Evolutionary conservation across 2,113 vertebrate genomes (phyloP), one percentile per base, ranked within the genome.

Genomic region (Pangasianodon gigas): DNA sequence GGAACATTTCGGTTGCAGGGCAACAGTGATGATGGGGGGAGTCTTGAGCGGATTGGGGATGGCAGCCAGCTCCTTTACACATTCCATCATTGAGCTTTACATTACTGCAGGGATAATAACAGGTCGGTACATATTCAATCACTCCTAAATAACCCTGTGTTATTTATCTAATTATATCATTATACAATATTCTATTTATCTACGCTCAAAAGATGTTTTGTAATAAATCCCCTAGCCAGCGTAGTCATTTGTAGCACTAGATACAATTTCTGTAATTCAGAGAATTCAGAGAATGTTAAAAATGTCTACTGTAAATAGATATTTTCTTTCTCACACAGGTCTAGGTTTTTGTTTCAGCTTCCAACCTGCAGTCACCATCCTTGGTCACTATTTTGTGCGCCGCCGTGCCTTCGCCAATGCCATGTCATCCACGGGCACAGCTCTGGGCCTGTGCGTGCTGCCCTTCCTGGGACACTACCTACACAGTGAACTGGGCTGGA

Each of bases 261-360:
- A 51, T n/a, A 54, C 37, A 0, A 84, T 46, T 44, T 84, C 11
- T 58, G 24, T 18, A 58, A 58, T 37, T 58, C 0, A 41, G 1
- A 46, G 56, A 52, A 54, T 54, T 81, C 54, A 0, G 54, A 18
- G n/a, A 1, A 29, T 84, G 21, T 74, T 82, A 37, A 80, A 54
- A 86, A 24, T 71, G 11, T 14, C 6, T n/a, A 18, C 11, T 65
- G 29, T 52, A 48, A 52, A 19, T 11, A 32, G 26, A 69, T 67
- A 67, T 85, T 77, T 91, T 44, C 32, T 89, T 62, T 82, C 5
- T 86, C n/a, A 62, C 10, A 0, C 93, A 99, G 98, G 98, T 69
- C 95, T 99, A 56, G 98, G 98, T n/a, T 97, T 97, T 14, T 98
- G 97, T 93, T 97, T 99, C 93, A 96, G 97, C 92, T 98, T 98